Evolutionary conservation across 2,113 vertebrate species (phyloP), one percentile per base, ranked within the genome.

Genomic region (Pachypanchax playfairii): DNA sequence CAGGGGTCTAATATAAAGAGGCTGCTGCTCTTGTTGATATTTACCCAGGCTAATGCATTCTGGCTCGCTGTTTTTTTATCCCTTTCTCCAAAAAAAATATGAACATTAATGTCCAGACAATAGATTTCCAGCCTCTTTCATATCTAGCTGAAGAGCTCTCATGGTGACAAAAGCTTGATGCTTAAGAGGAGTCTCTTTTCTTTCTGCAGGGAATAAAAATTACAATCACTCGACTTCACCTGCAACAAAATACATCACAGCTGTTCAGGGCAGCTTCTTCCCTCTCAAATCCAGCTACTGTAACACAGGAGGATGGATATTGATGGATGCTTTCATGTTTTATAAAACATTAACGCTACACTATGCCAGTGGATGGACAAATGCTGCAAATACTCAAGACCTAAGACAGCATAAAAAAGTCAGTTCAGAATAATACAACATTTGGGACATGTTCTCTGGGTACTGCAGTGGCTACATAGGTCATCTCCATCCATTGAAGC

Each of bases 31-130:
- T 43, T 51, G 72, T 54, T 77, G 65, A 75, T 89, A 83, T 87
- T 88, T 82, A 80, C 73, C 63, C 64, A 50, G 71, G 64, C 74
- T 84, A 84, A 87, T 85, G 74, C 67, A 81, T 81, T 78, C 79
- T 60, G 55, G 71, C 69, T 77, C 46, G 75, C 70, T 81, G 76
- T 31, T 47, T 41, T 43, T 57, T 70, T 17, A 6, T 43, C n/a
- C 17, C 6, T 61, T 62, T 58, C n/a, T 59, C 67, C 4, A 15
- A 59, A 48, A n/a, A 71, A 79, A 82, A 84, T 75, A 80, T 75
- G 70, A 82, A 73, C 75, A 78, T 39, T 70, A 63, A 26, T 24
- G 53, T 44, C 26, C 48, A 67, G 73, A 69, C 75, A 82, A 77
- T 42, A 59, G 73, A 59, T 69, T 57, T n/a, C 26, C 35, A 20